phyloP scores from a whole-genome alignment of 1,140 invertebrate species.

The Cephus cinctus region DNA sequence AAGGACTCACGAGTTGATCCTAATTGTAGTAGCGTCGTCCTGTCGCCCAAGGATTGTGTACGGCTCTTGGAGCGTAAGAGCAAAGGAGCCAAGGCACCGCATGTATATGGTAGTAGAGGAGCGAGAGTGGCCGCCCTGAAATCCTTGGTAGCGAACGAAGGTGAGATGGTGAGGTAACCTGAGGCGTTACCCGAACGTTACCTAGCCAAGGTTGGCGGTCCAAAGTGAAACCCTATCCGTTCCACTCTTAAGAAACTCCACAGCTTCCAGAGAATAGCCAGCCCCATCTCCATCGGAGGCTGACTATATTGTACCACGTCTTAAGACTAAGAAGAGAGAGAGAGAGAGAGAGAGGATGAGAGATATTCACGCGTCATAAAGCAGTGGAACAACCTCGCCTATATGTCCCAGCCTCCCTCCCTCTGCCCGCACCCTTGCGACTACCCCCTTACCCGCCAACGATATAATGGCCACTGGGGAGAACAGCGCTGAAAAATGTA shows the following conservation, averaged over 20 bases:
- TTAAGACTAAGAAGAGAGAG: conserved; percentile 20
- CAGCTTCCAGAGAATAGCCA: conserved; percentile 17
- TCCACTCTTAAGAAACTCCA: conserved; percentile 30
- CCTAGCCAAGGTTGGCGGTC: conserved; percentile 32
- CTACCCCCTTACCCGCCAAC: no score
- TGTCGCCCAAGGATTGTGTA: conserved; percentile 30
- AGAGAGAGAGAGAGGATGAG: neutral
- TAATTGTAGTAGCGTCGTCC: conserved; percentile 36
- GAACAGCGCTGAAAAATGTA: conserved; percentile 22
- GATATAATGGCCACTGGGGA: conserved; percentile 29
- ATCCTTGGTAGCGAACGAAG: conserved; percentile 36
- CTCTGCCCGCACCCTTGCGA: no score
- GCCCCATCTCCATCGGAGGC: conserved; percentile 9
- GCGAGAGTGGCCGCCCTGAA: conserved; percentile 20
- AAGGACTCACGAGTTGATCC: conserved; percentile 25
- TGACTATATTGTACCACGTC: conserved; percentile 18
- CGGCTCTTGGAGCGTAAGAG: conserved; percentile 30
- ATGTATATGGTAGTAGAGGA: conserved; percentile 15
- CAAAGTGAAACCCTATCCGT: conserved; percentile 39
- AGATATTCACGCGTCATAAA: conserved; percentile 46
- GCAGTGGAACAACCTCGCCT: conserved; percentile 28
- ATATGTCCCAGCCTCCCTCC: neutral
- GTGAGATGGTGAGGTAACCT: conserved; percentile 38
- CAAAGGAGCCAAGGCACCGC: conserved; percentile 18
- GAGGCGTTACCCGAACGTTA: conserved; percentile 38